Evolutionary conservation across 2,888 invertebrate genomes (phyloP), one percentile per base, ranked within the genome.

Genomic region (Cantharis nigra): DNA sequence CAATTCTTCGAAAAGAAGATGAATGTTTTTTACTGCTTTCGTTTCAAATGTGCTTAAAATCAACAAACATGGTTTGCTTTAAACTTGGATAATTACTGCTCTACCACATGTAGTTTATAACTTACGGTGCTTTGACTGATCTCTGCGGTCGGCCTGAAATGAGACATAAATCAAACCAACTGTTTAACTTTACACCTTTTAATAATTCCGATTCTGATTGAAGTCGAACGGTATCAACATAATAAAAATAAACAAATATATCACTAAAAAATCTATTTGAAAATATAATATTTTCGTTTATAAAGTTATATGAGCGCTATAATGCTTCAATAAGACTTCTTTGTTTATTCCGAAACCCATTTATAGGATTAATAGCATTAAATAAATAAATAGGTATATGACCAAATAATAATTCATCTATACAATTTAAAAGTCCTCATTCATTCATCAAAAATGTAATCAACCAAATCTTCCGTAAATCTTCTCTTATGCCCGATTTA

Each of bases 11-110:
- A 80, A 80, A 81, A 76, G 75, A 77, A 75, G 75, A 76, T 77
- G 74, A 76, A 64, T 72, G 77, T 71, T 84, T 84, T 85, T 85
- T 84, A 83, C 84, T 71, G 82, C 84, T 83, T 84, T 83, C 84
- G 80, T 85, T 87, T 85, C 85, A 83, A 86, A 85, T 85, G 84
- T 83, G 85, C 84, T 84, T 84, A 83, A 85, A 85, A 86, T 86
- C 86, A 87, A 87, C 86, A 87, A 87, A 87, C 87, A 86, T 79
- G 75, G 81, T 81, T 83, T 82, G 83, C 83, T 83, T 76, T 77
- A 77, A 72, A 78, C 76, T 67, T 67, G 11, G 65, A 79, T 81
- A 78, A 79, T 81, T 80, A 80, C 82, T 73, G 71, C 82, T 80
- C 82, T 82, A 84, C 86, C 87, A 86, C 86, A 86, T 86, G 86